Percentiles rank a stretch among this genome's conserved stretches.
Conservation (phyloP, 2,888 invertebrate species). For the Drosophila niveifrons region DNA sequence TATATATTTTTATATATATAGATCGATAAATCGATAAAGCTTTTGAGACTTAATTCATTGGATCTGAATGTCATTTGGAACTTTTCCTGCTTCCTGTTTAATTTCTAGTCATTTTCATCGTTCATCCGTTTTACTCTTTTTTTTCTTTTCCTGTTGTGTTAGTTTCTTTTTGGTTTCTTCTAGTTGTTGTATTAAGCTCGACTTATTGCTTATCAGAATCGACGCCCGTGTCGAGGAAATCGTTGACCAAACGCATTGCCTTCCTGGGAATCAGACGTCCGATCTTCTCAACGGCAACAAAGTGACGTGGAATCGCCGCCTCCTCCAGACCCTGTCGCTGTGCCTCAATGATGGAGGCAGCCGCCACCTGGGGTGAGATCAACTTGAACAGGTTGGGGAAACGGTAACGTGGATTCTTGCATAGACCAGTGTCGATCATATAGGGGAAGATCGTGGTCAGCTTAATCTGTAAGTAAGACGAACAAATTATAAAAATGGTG, state of each 20-base stretch:
- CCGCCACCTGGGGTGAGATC: slow-evolving; percentile 88
- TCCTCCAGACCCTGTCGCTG: slow-evolving; percentile 88
- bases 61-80: slow-evolving; percentile 26
- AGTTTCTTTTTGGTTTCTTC: not conserved
- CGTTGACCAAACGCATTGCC: slow-evolving; percentile 86
- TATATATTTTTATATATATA: slow-evolving; percentile 9
- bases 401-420: slow-evolving; percentile 91
- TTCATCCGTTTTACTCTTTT: not conserved
- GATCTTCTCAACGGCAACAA: slow-evolving; percentile 83
- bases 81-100: slow-evolving; percentile 3
- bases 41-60: slow-evolving; percentile 40
- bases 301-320: slow-evolving; percentile 88
- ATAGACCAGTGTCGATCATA: slow-evolving; percentile 94
- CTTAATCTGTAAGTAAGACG: slow-evolving; percentile 87
- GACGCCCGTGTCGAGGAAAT: slow-evolving; percentile 89
- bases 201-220: slow-evolving; percentile 86
- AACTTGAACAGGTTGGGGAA: slow-evolving; percentile 89
- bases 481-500: too few relatives aligned
- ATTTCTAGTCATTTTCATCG: not conserved
- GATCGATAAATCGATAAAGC: slow-evolving; percentile 36
- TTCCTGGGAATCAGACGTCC: slow-evolving; percentile 87
- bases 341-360: slow-evolving; percentile 88
- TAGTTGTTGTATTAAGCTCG: not conserved
- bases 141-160: not conserved
- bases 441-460: slow-evolving; percentile 94